Conservation (phyloP, 35 echinoderm and acorn worm genomes). For the Acanthaster planci region DNA sequence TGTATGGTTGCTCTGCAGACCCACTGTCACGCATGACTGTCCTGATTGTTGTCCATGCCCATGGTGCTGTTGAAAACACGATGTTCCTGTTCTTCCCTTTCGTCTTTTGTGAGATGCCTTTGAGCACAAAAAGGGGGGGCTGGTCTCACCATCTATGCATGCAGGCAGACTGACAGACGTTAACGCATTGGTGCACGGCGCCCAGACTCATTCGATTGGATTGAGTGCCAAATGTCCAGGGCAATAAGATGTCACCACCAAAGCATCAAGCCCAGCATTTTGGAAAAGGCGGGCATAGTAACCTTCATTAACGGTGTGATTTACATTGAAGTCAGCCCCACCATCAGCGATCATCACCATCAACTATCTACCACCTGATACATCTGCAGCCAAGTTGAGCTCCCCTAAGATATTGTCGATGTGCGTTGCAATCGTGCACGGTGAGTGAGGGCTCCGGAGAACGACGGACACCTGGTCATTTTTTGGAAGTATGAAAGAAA, state of each 20-base stretch:
- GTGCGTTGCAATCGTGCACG: conserved; percentile 45
- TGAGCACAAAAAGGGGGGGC: not conserved
- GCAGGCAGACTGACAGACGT: conserved; percentile 30
- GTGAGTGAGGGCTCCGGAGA: conserved; percentile 26
- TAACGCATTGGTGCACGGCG: conserved; percentile 21
- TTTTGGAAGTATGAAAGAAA: not conserved
- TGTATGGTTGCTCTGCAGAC: not conserved
- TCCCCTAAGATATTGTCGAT: conserved; percentile 31
- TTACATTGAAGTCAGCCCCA: conserved; percentile 63
- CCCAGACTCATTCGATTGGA: conserved; percentile 41
- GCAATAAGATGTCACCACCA: conserved; percentile 36
- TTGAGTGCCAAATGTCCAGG: conserved; percentile 57
- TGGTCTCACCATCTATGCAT: conserved; percentile 24
- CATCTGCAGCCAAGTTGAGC: not conserved
- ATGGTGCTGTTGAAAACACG: conserved; percentile 47
- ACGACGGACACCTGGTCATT: not conserved
- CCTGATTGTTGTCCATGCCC: not conserved
- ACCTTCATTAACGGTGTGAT: conserved; percentile 44
- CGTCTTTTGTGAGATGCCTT: not conserved
- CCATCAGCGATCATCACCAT: not conserved
- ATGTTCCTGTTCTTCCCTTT: conserved; percentile 48
- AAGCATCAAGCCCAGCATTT: conserved; percentile 19
- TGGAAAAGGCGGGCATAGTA: conserved; percentile 41
- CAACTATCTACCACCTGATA: not conserved
- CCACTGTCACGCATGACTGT: conserved; percentile 11